phyloP scores from a whole-genome alignment of 2,888 invertebrate species.

The Drosophila antonietae region DNA sequence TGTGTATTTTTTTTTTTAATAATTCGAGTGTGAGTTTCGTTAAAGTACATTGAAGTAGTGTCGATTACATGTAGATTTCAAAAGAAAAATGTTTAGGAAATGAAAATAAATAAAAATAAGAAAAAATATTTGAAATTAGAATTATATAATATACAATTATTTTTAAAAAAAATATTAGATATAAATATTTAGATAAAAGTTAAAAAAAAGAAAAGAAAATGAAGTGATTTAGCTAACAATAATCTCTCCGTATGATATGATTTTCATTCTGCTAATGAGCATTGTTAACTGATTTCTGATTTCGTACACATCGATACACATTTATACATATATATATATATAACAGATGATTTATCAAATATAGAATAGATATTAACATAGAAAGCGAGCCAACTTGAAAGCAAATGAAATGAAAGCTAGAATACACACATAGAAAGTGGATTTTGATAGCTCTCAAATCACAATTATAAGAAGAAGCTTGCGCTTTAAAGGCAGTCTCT shows the following conservation, averaged over 20 bases:
- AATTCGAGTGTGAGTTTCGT: not conserved
- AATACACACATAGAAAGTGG: constrained; percentile 8
- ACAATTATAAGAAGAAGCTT: not conserved
- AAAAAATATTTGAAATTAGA: constrained; percentile 9
- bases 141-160: constrained; percentile 4
- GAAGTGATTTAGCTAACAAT: not conserved
- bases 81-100: not conserved
- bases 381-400: constrained; percentile 9
- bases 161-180: not conserved
- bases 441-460: not conserved
- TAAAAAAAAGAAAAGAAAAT: not conserved
- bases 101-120: constrained; percentile 1
- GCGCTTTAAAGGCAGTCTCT: not conserved
- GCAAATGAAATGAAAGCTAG: constrained; percentile 5
- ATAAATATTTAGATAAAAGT: not conserved
- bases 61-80: not conserved
- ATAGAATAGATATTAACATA: constrained; percentile 8
- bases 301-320: constrained; percentile 9
- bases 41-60: not conserved
- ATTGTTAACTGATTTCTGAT: constrained; percentile 1
- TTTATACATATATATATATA: constrained; percentile 8
- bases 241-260: not conserved
- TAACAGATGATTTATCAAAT: constrained; percentile 1
- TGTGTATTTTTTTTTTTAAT: not conserved
- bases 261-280: not conserved